These are phyloP conservation scores for Eupeodes luniger DNA, from an alignment of 2,888 invertebrate species.

Conservation along the genomic window DNA sequence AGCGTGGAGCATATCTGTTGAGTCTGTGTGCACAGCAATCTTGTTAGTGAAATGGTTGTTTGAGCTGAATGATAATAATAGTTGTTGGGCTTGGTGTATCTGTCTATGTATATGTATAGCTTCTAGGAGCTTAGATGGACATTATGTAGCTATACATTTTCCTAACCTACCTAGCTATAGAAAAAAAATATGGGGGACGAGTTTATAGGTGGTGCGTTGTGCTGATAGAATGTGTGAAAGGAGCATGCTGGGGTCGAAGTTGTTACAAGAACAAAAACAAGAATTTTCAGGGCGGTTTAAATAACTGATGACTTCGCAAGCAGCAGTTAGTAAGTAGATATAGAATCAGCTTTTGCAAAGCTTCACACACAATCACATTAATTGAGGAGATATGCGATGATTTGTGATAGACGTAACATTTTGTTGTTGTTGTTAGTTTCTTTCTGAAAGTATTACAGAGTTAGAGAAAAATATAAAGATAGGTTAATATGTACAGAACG, in stretches of 20 bases:
- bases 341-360: conserved; percentile 16
- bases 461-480: background rate
- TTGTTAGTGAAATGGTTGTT: conserved; percentile 73
- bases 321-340: conserved; percentile 3
- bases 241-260: conserved; percentile 24
- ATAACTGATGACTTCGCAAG: conserved; percentile 50
- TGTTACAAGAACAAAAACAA: conserved; percentile 51
- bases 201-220: conserved; percentile 27
- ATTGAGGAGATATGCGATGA: conserved; percentile 51
- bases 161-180: no score
- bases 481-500: conserved; percentile 1
- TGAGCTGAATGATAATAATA: conserved; percentile 60
- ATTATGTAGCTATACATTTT: background rate
- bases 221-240: conserved; percentile 9
- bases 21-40: conserved; percentile 73
- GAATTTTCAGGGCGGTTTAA: conserved; percentile 51
- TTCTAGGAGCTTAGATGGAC: conserved; percentile 35
- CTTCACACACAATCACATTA: conserved; percentile 58
- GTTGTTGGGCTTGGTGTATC: conserved; percentile 1
- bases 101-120: background rate
- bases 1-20: conserved; percentile 57
- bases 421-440: background rate
- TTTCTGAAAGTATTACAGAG: conserved; percentile 16
- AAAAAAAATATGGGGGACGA: conserved; percentile 38
- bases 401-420: conserved; percentile 36